phyloP scores from a whole-genome alignment of 2,113 vertebrate species.

The Motacilla alba region DNA sequence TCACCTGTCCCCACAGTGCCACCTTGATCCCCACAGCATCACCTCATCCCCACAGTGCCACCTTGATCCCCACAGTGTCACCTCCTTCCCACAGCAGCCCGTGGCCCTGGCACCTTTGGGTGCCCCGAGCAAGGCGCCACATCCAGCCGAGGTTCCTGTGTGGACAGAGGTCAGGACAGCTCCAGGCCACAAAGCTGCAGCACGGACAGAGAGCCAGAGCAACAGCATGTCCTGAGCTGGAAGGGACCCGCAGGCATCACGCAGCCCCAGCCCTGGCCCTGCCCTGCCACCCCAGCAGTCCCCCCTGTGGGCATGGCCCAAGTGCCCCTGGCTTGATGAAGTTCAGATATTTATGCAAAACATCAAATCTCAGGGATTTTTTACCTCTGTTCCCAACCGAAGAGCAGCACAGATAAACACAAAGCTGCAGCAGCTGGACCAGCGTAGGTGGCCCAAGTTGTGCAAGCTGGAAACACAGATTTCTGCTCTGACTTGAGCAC shows the following conservation, averaged over 20 bases:
- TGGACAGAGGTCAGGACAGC: not conserved
- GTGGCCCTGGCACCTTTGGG: rapidly evolving
- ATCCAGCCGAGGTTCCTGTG: rapidly evolving
- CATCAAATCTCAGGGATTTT: not conserved
- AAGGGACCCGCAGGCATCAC: not conserved
- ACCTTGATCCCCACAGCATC: not conserved
- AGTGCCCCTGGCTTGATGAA: rapidly evolving
- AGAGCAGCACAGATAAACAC: not conserved
- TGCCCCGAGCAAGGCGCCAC: not conserved
- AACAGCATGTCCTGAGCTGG: not conserved
- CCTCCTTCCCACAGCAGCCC: not conserved
- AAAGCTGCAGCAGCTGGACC: not conserved
- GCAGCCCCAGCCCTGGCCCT: not conserved
- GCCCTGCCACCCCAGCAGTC: not conserved
- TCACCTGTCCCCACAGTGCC: not conserved
- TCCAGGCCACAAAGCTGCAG: not conserved
- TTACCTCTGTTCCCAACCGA: not conserved
- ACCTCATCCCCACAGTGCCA: rapidly evolving
- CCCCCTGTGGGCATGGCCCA: rapidly evolving
- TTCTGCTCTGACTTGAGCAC: not conserved
- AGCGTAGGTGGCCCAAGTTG: not conserved
- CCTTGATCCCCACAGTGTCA: not conserved
- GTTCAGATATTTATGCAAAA: not conserved
- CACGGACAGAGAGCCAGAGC: not conserved
- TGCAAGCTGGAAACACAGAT: not conserved